phyloP scores from a whole-genome alignment of 1,140 invertebrate genomes.

The Diplogasteroides magnus region DNA sequence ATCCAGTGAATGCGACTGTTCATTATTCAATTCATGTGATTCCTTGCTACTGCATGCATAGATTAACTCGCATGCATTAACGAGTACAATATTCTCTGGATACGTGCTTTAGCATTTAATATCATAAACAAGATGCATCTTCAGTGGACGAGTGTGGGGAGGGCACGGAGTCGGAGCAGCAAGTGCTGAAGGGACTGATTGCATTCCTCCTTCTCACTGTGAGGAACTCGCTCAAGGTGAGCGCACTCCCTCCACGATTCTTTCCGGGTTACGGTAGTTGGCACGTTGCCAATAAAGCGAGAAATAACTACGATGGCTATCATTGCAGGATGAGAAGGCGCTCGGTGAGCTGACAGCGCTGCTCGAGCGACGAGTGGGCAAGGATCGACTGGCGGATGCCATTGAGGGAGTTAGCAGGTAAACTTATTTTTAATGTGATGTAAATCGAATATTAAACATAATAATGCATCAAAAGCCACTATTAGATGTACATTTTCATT shows the following conservation, averaged over 20 bases:
- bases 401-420: conserved; percentile 67
- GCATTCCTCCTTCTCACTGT: conserved; percentile 82
- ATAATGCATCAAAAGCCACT: too few relatives aligned
- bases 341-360: conserved; percentile 71
- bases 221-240: not conserved
- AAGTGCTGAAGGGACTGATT: conserved; percentile 83
- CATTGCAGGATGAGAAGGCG: not conserved
- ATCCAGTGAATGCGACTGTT: too few relatives aligned
- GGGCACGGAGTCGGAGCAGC: conserved; percentile 67
- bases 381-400: conserved; percentile 81
- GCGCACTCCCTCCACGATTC: too few relatives aligned
- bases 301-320: too few relatives aligned
- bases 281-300: too few relatives aligned
- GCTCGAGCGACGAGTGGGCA: conserved; percentile 81
- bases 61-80: too few relatives aligned
- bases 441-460: too few relatives aligned
- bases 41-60: too few relatives aligned
- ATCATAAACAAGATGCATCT: conserved; percentile 13
- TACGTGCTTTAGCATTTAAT: conserved; percentile 3
- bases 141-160: conserved; percentile 56
- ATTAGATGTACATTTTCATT: too few relatives aligned
- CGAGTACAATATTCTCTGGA: conserved; percentile 1
- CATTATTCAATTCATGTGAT: too few relatives aligned
- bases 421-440: too few relatives aligned
- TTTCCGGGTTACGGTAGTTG: too few relatives aligned